Evolutionary conservation across 2,797 vertebrate genomes (phyloP).

Genomic region (Novumbra hubbsi): DNA sequence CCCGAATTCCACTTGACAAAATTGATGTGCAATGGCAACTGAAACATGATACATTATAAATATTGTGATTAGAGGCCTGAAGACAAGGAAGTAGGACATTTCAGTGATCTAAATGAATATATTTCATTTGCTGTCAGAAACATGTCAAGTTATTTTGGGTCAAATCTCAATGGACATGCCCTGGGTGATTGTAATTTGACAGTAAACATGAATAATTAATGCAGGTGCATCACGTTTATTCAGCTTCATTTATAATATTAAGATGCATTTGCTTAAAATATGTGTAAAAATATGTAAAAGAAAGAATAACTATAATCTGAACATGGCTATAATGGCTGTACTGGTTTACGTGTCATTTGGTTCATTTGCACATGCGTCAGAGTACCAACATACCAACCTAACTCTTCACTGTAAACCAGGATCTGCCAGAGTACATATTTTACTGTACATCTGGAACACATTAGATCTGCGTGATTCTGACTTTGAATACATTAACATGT

Average conservation of each 20-base stretch:
- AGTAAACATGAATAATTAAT: slow-evolving; percentile 86
- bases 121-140: slow-evolving; percentile 88
- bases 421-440: not conserved
- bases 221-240: slow-evolving; percentile 42
- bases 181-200: slow-evolving; percentile 67
- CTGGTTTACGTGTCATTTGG: not conserved
- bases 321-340: not conserved
- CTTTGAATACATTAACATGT: slow-evolving; percentile 52
- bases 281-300: not conserved
- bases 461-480: slow-evolving; percentile 39
- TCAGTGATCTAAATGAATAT: slow-evolving; percentile 84
- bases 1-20: slow-evolving; percentile 85
- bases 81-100: slow-evolving; percentile 79
- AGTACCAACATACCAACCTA: not conserved
- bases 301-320: not conserved
- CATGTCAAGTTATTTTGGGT: slow-evolving; percentile 66
- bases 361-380: not conserved
- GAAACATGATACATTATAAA: slow-evolving; percentile 82
- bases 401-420: not conserved
- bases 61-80: slow-evolving; percentile 85
- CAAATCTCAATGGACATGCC: slow-evolving; percentile 73
- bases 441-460: slow-evolving; percentile 37
- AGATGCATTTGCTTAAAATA: not conserved
- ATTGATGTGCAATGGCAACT: slow-evolving; percentile 89
- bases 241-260: not conserved